phyloP scores from a whole-genome alignment of 2,113 vertebrate species.

The Rhynchopsitta pachyrhyncha region DNA sequence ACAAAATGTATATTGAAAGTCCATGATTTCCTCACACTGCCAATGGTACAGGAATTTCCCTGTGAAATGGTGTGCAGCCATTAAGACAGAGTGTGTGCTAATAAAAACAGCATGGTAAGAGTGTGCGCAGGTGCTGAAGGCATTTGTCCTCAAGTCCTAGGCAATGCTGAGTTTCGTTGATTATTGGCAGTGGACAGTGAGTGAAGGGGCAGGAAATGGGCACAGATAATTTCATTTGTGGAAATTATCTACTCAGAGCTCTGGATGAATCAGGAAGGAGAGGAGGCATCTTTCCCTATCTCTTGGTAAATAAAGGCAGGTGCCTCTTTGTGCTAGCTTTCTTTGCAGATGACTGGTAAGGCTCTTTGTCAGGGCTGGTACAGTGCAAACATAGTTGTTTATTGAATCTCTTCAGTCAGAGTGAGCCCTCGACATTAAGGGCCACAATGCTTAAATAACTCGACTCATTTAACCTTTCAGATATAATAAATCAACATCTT shows the following conservation, averaged over 20 bases:
- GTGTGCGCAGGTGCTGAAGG: background rate
- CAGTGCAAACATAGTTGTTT: background rate
- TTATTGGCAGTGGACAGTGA: background rate
- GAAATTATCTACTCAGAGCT: background rate
- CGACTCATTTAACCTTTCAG: background rate
- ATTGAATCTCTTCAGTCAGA: background rate
- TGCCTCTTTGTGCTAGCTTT: background rate
- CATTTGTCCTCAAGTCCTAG: background rate
- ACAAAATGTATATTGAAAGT: background rate
- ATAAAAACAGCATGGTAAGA: background rate
- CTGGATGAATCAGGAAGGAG: background rate
- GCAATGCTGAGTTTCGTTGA: background rate
- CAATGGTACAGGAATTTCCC: background rate
- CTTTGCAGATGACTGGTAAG: background rate
- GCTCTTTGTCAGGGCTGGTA: background rate
- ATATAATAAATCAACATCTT: background rate
- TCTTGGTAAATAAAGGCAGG: background rate
- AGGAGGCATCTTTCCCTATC: background rate
- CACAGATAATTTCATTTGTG: background rate
- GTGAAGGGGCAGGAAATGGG: background rate
- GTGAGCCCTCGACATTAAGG: background rate
- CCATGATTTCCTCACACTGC: background rate
- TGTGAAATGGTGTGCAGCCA: fast-evolving
- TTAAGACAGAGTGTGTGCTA: background rate
- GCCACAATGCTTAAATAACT: background rate